Percentiles rank a stretch among this genome's conserved stretches.
Evolutionary conservation across 2,888 invertebrate genomes (phyloP).

Genomic region (Eristalis intricaria): DNA sequence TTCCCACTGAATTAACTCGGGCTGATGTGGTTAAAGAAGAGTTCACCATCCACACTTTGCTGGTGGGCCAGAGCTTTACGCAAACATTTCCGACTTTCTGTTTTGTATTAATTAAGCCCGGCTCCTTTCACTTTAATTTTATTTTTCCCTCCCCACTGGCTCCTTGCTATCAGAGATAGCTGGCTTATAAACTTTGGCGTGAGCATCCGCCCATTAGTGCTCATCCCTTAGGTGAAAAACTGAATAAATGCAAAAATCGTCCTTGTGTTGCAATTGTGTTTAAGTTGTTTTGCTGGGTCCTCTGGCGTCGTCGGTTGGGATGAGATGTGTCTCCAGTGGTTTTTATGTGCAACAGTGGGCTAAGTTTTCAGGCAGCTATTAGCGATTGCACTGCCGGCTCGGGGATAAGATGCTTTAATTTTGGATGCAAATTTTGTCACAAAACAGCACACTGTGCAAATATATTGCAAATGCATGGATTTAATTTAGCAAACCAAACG

Average conservation of each 20-base stretch:
- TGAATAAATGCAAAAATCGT: conserved; percentile 38
- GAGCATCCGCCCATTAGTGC: conserved; percentile 17
- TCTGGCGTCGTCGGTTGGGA: background rate
- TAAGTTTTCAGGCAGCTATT: conserved; percentile 42
- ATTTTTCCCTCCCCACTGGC: conserved; percentile 45
- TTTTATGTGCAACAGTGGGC: conserved; percentile 23
- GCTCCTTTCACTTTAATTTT: conserved; percentile 62
- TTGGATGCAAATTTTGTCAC: conserved; percentile 46
- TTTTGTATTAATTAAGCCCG: conserved; percentile 64
- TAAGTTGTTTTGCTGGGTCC: conserved; percentile 32
- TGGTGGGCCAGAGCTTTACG: conserved; percentile 14
- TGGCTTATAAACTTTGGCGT: conserved; percentile 43
- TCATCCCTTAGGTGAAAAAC: conserved; percentile 18
- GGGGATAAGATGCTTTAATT: conserved; percentile 24
- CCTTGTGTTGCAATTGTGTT: conserved; percentile 55
- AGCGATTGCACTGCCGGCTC: conserved; percentile 42
- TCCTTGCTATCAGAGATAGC: conserved; percentile 9
- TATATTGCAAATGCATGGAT: conserved; percentile 26
- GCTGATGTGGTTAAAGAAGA: conserved; percentile 37
- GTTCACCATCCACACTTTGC: conserved; percentile 42
- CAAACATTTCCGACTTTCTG: conserved; percentile 57
- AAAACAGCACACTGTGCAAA: conserved; percentile 10
- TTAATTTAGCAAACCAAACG: conserved; percentile 18
- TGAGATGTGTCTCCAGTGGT: background rate
- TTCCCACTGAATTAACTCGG: conserved; percentile 45